Conservation (phyloP, 2,113 vertebrate genomes). For the Oenanthe oenanthe region DNA sequence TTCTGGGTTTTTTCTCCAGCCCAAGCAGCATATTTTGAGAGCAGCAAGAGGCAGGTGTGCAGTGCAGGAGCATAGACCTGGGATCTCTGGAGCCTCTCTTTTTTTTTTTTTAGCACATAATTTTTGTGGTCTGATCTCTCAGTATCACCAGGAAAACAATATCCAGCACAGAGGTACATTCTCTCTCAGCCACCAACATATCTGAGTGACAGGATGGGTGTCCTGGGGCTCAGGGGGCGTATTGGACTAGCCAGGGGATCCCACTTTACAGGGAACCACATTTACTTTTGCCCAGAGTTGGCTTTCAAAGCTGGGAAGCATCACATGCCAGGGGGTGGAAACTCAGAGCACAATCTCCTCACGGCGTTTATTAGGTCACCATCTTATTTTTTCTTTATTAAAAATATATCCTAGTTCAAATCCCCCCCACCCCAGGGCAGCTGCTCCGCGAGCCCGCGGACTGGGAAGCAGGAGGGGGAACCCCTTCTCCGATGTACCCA, state of each 20-base stretch:
- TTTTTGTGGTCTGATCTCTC: background rate
- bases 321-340: background rate
- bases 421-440: background rate
- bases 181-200: rapidly evolving
- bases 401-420: background rate
- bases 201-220: background rate
- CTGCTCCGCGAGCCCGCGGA: background rate
- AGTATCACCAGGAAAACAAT: background rate
- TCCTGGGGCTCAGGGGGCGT: background rate
- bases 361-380: background rate
- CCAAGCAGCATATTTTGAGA: background rate
- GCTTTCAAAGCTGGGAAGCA: background rate
- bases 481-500: background rate
- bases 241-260: rapidly evolving
- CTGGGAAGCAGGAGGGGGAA: background rate
- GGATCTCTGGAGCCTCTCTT: background rate
- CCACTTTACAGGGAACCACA: rapidly evolving
- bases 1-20: background rate
- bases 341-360: background rate
- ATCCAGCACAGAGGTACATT: background rate
- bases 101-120: background rate
- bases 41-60: background rate
- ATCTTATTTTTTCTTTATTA: background rate
- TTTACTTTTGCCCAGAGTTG: background rate
- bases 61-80: background rate